Base-by-base conservation (phyloP, 2,113 vertebrate genomes). In the Halcyon senegalensis region DNA sequence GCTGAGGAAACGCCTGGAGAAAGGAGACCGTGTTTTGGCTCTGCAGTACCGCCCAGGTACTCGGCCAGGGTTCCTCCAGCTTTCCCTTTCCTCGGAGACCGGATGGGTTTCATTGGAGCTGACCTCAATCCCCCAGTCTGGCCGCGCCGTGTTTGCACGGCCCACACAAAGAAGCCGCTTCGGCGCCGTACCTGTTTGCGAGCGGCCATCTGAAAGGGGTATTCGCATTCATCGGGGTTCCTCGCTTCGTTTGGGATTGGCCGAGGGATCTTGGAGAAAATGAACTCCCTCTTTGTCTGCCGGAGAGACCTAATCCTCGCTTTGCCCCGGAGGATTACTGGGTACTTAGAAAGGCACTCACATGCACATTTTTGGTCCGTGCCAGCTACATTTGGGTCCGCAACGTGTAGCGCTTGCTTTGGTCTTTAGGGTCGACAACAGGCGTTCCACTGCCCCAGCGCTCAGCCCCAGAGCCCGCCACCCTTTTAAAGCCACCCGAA, bases 311-410 rank as follows among this genome's bases (percentile, higher is more conserved):
- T 98, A 98, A 98, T 98, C 98, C 97, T 96, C 72, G 24, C 96
- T 98, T 95, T 97, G 97, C 98, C 96, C 96, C 75, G 93, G 93
- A 96, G 97, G 98, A 98, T 98, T 98, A 98, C 24, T 73, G 94
- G 92, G 89, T 97, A 97, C 88, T 98, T 97, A 98, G 96, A 97
- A 98, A 97, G 97, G 96, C 94, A 93, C 97, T 98, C 98, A 97
- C 97, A 97, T 87, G 97, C 91, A 96, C 91, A 97, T 97, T 98
- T 97, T 96, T 93, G 96, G 95, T 94, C 92, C 0, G 3, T 96
- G 97, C 97, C 97, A 97, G 96, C 86, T 95, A 89, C 87, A 79
- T 96, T 96, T 94, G 86, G 89, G 84, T 85, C 87, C 85, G 94
- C 85, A 97, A 94, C 95, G 92, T 44, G 55, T 66, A 87, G 95